Percentiles rank a stretch among this genome's conserved stretches.
Evolutionary conservation across 2,113 vertebrate species (phyloP).

Genomic region (Caloenas nicobarica): DNA sequence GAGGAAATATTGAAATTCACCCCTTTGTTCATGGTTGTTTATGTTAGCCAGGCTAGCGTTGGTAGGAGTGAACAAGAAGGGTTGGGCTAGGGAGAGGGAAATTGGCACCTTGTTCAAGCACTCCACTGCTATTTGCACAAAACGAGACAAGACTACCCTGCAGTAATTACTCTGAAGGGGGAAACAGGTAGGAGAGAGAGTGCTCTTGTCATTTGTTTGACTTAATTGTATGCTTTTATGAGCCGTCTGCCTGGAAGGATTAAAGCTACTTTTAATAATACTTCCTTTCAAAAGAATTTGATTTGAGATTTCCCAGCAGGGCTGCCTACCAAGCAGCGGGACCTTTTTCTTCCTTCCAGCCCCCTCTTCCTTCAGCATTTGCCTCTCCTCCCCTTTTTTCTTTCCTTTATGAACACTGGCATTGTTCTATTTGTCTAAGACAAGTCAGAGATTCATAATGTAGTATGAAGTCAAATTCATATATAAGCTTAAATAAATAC

Average conservation of each 20-base stretch:
- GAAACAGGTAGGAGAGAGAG: slow-evolving; percentile 75
- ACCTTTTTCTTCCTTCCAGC: slow-evolving; percentile 29
- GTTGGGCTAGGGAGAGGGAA: background rate
- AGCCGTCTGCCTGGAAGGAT: slow-evolving; percentile 75
- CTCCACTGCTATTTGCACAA: slow-evolving; percentile 51
- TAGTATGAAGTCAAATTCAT: background rate
- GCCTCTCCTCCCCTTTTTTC: background rate
- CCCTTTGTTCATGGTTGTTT: slow-evolving; percentile 66
- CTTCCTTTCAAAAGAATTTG: slow-evolving; percentile 75
- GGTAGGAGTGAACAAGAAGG: background rate
- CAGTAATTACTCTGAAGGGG: slow-evolving; percentile 76
- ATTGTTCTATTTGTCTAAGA: slow-evolving; percentile 45
- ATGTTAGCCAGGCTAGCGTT: slow-evolving; percentile 22
- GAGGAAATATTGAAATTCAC: slow-evolving; percentile 70
- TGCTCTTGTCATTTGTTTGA: slow-evolving; percentile 77
- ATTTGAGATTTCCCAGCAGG: slow-evolving; percentile 80
- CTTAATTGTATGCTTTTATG: slow-evolving; percentile 81
- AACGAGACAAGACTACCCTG: slow-evolving; percentile 59
- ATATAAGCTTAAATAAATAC: background rate
- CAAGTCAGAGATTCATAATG: background rate
- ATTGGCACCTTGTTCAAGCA: slow-evolving; percentile 1
- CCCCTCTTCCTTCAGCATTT: background rate
- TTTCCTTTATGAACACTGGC: background rate
- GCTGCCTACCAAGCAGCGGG: slow-evolving; percentile 64
- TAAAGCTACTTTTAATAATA: slow-evolving; percentile 83